A percentile compares a stretch with the other conserved stretches of the same genome.
Conservation (phyloP, 2,797 vertebrate species). For the Gambusia yucatana region DNA sequence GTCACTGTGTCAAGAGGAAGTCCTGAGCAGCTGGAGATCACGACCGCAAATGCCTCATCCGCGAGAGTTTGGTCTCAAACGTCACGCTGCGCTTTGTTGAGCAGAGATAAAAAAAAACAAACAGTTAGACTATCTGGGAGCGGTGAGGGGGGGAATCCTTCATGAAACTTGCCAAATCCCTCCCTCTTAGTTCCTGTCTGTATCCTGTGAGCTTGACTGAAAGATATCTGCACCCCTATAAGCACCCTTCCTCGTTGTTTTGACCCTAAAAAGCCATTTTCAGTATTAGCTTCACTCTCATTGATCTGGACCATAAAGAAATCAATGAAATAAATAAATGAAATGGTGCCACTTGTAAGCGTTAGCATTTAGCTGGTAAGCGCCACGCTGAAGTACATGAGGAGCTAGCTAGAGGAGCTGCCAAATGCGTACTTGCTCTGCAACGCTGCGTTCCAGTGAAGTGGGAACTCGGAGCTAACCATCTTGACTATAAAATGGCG, state of each 20-base stretch:
- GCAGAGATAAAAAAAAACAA: constrained; percentile 9
- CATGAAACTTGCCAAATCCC: not conserved
- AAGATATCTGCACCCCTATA: not conserved
- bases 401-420: not conserved
- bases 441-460: too few species aligned
- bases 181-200: not conserved
- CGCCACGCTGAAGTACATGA: not conserved
- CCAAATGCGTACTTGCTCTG: not conserved
- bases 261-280: not conserved
- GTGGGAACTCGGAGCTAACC: too few species aligned
- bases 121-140: not conserved
- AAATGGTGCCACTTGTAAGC: not conserved
- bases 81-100: not conserved
- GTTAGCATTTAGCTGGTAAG: not conserved
- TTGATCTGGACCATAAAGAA: not conserved
- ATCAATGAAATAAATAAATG: not conserved
- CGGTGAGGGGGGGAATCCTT: not conserved
- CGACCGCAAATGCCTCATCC: constrained; percentile 29
- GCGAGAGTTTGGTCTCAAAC: constrained; percentile 3
- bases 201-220: not conserved
- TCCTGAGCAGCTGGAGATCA: constrained; percentile 51
- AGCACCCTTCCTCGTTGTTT: not conserved
- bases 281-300: not conserved
- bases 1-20: constrained; percentile 57
- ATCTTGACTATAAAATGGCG: too few species aligned